Evolutionary conservation across 1,140 invertebrate species (phyloP).

Genomic region (Stenopsyche tienmushanensis): DNA sequence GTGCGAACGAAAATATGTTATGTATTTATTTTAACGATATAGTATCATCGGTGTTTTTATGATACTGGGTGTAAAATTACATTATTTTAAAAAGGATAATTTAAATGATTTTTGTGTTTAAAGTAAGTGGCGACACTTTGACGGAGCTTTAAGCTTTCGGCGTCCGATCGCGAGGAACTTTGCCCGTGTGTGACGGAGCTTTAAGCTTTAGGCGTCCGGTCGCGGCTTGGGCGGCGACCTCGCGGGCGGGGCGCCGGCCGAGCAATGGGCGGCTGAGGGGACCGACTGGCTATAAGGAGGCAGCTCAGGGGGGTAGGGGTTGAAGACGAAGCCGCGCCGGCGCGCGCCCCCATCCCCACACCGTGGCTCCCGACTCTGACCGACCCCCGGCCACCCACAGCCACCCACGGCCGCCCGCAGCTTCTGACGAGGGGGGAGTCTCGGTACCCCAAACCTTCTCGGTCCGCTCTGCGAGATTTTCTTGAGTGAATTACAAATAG

Average conservation of each 20-base stretch:
- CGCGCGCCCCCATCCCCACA: slow-evolving; percentile 20
- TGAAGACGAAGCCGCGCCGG: slow-evolving; percentile 30
- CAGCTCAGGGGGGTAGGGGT: slow-evolving; percentile 28
- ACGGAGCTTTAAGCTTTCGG: background rate
- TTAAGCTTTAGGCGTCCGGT: slow-evolving; percentile 14
- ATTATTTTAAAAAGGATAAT: background rate
- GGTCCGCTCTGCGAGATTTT: background rate
- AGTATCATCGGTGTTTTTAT: background rate
- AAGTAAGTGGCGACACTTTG: background rate
- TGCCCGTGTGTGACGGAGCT: slow-evolving; percentile 7
- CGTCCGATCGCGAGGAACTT: slow-evolving; percentile 7
- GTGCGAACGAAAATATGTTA: slow-evolving; percentile 1
- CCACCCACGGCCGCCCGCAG: no score
- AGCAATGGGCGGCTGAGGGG: slow-evolving; percentile 36
- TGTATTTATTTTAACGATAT: no score
- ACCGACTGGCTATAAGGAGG: slow-evolving; percentile 35
- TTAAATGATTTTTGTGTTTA: background rate
- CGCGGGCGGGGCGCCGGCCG: slow-evolving; percentile 36
- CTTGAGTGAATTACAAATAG: slow-evolving; percentile 24
- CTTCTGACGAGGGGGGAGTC: background rate
- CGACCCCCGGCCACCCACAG: background rate
- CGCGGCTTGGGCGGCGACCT: slow-evolving; percentile 32
- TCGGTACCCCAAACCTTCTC: background rate
- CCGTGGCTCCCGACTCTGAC: background rate
- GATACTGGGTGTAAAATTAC: no score